Conservation (phyloP, 2,113 vertebrate species). For the Leucosticte australis region DNA sequence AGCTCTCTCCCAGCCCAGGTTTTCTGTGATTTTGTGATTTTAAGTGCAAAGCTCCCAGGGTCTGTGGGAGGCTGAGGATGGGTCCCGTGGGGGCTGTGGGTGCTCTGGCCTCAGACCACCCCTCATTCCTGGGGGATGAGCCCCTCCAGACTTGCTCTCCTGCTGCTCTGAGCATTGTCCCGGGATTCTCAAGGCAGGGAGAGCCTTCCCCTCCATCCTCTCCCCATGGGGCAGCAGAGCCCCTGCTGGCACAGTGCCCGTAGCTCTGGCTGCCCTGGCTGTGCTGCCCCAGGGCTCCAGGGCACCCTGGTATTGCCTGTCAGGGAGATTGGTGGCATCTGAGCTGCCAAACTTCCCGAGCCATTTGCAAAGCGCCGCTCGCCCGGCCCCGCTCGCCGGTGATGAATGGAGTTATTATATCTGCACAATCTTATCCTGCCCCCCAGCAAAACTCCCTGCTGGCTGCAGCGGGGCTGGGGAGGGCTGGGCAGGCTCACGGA, state of each 20-base stretch:
- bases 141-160: background rate
- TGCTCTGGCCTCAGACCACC: background rate
- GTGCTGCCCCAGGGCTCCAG: background rate
- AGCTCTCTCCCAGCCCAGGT: background rate
- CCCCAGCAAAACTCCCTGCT: slow-evolving; percentile 49
- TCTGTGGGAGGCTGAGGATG: background rate
- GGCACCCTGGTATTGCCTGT: slow-evolving; percentile 18
- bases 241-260: fast-evolving
- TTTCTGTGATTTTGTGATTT: background rate
- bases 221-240: fast-evolving
- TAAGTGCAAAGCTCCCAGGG: background rate
- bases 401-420: slow-evolving; percentile 65
- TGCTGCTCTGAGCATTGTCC: background rate
- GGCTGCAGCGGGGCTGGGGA: slow-evolving; percentile 29
- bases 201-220: background rate
- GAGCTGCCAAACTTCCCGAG: slow-evolving; percentile 1
- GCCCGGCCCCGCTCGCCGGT: background rate
- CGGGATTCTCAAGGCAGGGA: fast-evolving
- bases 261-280: background rate
- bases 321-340: slow-evolving; percentile 52
- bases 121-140: background rate
- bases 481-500: background rate
- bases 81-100: fast-evolving
- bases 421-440: slow-evolving; percentile 60
- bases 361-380: background rate